phyloP scores from a whole-genome alignment of 2,888 invertebrate genomes.

The Chymomyza amoena region DNA sequence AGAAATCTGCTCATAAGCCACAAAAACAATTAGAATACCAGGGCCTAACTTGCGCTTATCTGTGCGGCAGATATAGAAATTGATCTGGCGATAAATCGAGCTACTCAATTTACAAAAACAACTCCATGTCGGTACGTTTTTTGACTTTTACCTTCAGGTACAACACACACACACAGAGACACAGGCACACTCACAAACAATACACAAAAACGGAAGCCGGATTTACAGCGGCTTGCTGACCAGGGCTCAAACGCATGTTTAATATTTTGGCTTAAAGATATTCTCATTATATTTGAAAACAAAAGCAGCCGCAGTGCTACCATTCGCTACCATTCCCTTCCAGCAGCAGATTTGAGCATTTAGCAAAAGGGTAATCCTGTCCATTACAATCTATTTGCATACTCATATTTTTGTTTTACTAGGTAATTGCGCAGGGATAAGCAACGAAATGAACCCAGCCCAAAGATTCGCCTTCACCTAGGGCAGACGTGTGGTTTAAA shows the following conservation, averaged over 20 bases:
- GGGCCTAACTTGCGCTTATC: conserved; percentile 40
- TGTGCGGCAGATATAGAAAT: conserved; percentile 67
- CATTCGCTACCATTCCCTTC: conserved; percentile 7
- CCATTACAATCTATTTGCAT: conserved; percentile 76
- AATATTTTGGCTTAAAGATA: conserved; percentile 77
- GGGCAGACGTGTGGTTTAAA: conserved; percentile 43
- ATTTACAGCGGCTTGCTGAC: conserved; percentile 48
- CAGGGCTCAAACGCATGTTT: conserved; percentile 66
- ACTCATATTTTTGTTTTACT: conserved; percentile 74
- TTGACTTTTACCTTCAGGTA: conserved; percentile 71
- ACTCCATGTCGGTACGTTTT: conserved; percentile 45
- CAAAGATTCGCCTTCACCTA: conserved; percentile 20
- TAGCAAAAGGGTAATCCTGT: conserved; percentile 73
- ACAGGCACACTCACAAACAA: conserved; percentile 4
- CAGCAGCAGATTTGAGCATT: conserved; percentile 55
- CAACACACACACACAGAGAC: conserved; percentile 29
- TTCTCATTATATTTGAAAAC: conserved; percentile 74
- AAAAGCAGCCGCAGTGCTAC: conserved; percentile 38
- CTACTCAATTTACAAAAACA: conserved; percentile 66
- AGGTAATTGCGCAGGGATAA: conserved; percentile 75
- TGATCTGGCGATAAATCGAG: conserved; percentile 69
- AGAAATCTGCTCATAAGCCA: conserved; percentile 50
- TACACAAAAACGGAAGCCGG: conserved; percentile 61
- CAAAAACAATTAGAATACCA: conserved; percentile 56
- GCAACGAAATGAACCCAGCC: conserved; percentile 60